phyloP scores from a whole-genome alignment of 2,888 invertebrate genomes.

The Mesorhabditis spiculigera region DNA sequence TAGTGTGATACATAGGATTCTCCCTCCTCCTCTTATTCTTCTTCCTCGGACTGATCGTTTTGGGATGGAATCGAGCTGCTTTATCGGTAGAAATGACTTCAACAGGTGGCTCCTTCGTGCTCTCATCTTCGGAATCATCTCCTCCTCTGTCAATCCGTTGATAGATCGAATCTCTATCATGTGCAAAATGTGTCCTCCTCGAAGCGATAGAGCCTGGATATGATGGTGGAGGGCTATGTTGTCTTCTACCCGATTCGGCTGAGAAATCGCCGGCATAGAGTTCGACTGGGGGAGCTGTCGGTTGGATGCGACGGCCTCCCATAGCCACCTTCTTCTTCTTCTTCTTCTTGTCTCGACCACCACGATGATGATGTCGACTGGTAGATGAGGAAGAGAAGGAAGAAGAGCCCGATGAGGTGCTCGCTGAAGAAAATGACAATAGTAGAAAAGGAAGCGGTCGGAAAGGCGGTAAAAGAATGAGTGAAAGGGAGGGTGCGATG shows the following conservation, averaged over 20 bases:
- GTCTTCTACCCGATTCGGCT: background rate
- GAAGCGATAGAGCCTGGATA: background rate
- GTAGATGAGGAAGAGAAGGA: no score
- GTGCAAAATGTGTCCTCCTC: background rate
- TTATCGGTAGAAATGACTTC: background rate
- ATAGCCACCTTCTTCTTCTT: no score
- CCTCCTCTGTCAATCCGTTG: background rate
- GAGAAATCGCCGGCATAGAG: background rate
- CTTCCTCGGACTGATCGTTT: slow-evolving; percentile 3
- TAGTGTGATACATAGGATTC: slow-evolving; percentile 2
- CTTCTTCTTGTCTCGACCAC: no score
- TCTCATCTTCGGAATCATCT: background rate
- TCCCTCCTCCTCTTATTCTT: background rate
- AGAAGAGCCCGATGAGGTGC: no score
- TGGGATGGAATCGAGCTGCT: background rate
- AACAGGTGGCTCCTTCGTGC: background rate
- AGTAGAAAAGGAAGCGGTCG: no score
- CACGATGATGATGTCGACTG: no score
- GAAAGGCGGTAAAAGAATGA: no score
- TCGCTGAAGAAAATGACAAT: no score
- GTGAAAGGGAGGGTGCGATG: no score
- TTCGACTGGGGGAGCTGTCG: slow-evolving; percentile 1
- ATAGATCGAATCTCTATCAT: background rate
- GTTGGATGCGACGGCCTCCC: background rate
- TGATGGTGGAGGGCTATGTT: background rate